Evolutionary conservation across 2,888 invertebrate species (phyloP), one percentile per base, ranked within the genome.

Genomic region (Lepidochrysops patricia): DNA sequence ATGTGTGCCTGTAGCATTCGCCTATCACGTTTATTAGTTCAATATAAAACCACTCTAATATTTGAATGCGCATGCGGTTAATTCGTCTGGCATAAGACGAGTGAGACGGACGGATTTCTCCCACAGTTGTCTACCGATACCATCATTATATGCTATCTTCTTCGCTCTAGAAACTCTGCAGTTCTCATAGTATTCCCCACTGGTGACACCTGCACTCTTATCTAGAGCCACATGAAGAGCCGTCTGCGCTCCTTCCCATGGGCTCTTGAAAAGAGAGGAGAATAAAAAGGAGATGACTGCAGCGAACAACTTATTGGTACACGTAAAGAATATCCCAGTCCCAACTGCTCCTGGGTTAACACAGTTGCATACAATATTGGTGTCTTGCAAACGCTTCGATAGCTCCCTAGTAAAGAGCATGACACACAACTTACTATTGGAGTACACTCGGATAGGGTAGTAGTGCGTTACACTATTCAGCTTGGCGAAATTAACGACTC

Each of bases 261-360:
- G 91, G 26, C 92, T 94, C 83, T 96, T 95, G 72, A 93, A 95
- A 70, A 94, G 90, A 13, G 90, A 89, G 66, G 92, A 92, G 3
- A 92, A 88, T 27, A 95, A 79, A 26, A 92, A 79, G 57, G 88
- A 87, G 67, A 94, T 67, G 0, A 94, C 91, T n/a, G 63, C 63
- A 0, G 77, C 83, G 60, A 91, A 89, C 74, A 90, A 32, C 90
- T 88, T 67, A 90, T 79, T 77, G 0, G 67, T 37, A n/a, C 66
- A 73, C 4, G 71, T 89, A 91, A 94, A 95, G 91, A 94, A 96
- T 57, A 96, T 96, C 25, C 92, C 93, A 0, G 94, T 94, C 66
- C 94, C 94, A 34, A 96, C 94, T 75, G 94, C 91, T 4, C 97
- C 97, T 0, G 97, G 97, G 81, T 97, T 96, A 19, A 96, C 90